phyloP scores from a whole-genome alignment of 1,140 invertebrate species.

The Lepidurus apus region DNA sequence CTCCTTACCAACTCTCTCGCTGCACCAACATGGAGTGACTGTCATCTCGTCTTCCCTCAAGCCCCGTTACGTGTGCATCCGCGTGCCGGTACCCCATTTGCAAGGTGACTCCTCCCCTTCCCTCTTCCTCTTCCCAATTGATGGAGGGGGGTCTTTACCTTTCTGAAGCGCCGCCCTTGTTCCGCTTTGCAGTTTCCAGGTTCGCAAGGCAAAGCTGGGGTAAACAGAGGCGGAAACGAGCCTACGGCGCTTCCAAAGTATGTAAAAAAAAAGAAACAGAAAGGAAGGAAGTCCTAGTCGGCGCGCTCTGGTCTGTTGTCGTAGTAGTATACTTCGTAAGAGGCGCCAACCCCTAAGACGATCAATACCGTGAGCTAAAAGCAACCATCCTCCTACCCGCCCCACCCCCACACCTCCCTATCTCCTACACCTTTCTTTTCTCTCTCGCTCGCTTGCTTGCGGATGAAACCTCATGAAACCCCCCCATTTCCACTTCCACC shows the following conservation, averaged over 20 bases:
- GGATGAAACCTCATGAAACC: too few relatives aligned
- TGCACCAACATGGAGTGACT: too few relatives aligned
- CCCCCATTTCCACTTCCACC: neutral
- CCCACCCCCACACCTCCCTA: neutral
- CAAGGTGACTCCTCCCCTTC: neutral
- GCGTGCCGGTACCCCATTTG: too few relatives aligned
- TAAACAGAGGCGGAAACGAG: constrained; percentile 15
- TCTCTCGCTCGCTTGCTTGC: too few relatives aligned
- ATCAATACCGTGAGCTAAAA: constrained; percentile 10
- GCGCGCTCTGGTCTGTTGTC: neutral
- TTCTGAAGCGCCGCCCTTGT: neutral
- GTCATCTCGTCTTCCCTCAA: too few relatives aligned
- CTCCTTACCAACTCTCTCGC: too few relatives aligned
- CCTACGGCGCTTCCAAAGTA: neutral
- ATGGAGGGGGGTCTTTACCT: neutral
- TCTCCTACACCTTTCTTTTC: neutral
- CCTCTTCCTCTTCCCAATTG: neutral
- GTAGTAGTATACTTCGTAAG: neutral
- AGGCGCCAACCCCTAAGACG: neutral
- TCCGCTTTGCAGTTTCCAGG: neutral
- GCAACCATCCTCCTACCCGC: neutral
- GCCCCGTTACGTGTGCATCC: too few relatives aligned
- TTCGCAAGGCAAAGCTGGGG: neutral
- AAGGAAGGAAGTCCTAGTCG: neutral
- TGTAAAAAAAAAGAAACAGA: neutral